phyloP scores from a whole-genome alignment of 2,113 vertebrate genomes.

The Pseudois nayaur region DNA sequence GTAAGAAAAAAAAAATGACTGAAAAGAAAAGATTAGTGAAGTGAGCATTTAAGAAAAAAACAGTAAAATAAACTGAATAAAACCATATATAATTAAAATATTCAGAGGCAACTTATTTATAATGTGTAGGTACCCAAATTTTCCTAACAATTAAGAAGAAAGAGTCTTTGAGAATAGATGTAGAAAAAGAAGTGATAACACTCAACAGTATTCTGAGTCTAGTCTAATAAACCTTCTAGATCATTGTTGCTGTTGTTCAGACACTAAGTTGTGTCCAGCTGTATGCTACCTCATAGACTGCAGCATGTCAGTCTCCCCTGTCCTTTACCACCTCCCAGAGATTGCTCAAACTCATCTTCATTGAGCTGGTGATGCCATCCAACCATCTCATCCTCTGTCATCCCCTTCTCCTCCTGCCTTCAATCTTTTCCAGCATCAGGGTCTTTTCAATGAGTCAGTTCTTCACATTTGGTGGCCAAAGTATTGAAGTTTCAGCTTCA shows the following conservation, averaged over 20 bases:
- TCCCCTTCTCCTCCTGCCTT: not conserved
- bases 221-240: not conserved
- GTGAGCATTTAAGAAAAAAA: not conserved
- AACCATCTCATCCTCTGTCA: not conserved
- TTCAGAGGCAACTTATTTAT: not conserved
- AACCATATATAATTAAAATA: not conserved
- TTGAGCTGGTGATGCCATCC: not conserved
- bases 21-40: not conserved
- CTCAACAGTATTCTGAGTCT: not conserved
- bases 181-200: not conserved
- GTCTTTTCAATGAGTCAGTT: not conserved
- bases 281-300: not conserved
- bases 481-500: not conserved
- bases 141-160: not conserved
- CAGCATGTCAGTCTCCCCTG: not conserved
- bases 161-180: not conserved
- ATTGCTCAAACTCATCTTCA: not conserved
- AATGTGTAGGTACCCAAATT: not conserved
- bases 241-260: not conserved
- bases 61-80: not conserved
- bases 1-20: not conserved
- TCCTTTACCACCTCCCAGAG: not conserved
- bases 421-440: not conserved
- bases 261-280: not conserved
- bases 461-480: not conserved